These are phyloP conservation scores for Malacoctenus gilli DNA, from an alignment of 2,797 vertebrate genomes.

Conservation along the genomic window DNA sequence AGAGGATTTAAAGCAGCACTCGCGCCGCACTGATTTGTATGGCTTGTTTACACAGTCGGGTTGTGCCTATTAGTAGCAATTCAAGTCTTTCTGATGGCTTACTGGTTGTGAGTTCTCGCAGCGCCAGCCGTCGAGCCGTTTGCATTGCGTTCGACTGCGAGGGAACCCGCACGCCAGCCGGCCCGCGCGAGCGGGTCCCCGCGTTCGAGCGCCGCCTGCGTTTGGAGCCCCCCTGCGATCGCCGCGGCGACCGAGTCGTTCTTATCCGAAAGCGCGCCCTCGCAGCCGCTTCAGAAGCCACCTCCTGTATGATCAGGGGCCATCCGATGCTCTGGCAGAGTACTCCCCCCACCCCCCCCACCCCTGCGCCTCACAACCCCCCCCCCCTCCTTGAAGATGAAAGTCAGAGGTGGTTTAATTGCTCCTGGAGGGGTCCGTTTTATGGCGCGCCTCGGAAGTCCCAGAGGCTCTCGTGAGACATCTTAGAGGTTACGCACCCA, in stretches of 20 bases:
- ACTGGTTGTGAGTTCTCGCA: conserved; percentile 51
- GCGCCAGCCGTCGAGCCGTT: conserved; percentile 46
- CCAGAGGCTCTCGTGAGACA: conserved; percentile 59
- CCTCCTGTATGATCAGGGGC: conserved; percentile 52
- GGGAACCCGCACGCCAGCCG: conserved; percentile 35
- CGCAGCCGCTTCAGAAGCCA: conserved; percentile 34
- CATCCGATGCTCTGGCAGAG: conserved; percentile 50
- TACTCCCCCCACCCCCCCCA: conserved; percentile 16
- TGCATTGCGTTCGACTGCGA: conserved; percentile 48
- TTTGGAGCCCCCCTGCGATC: no score
- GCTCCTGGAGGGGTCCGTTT: conserved; percentile 70
- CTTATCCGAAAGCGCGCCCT: conserved; percentile 33
- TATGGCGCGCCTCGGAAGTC: conserved; percentile 68
- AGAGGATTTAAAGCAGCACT: conserved; percentile 62
- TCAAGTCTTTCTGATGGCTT: conserved; percentile 58
- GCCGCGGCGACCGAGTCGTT: conserved; percentile 40
- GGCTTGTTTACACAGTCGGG: conserved; percentile 70
- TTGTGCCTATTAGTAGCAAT: conserved; percentile 62
- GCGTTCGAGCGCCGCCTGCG: no score
- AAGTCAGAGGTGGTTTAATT: conserved; percentile 70
- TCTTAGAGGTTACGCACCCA: conserved; percentile 63
- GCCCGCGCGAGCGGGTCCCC: conserved; percentile 51
- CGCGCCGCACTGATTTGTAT: conserved; percentile 65
- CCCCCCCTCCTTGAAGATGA: conserved; percentile 52
- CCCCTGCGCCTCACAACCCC: neutral